phyloP scores from a whole-genome alignment of 1,140 invertebrate species.

The Caerostris darwini region DNA sequence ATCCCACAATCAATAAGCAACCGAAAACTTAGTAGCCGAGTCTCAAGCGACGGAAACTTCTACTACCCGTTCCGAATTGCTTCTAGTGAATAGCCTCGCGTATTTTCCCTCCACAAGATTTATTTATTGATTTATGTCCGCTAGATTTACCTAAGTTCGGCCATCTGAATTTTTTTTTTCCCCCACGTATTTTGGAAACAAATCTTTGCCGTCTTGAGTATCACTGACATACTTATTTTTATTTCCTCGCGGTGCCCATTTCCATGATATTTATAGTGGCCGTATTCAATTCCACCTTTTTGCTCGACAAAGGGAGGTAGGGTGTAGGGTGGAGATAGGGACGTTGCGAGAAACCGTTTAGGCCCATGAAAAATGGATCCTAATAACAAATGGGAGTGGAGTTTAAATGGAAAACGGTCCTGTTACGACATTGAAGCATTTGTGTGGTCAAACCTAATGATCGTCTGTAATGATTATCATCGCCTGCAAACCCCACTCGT shows the following conservation, averaged over 20 bases:
- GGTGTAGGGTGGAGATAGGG: neutral
- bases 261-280: constrained; percentile 16
- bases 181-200: neutral
- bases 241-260: neutral
- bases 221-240: constrained; percentile 21
- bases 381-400: constrained; percentile 74
- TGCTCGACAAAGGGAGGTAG: neutral
- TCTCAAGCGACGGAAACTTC: neutral
- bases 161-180: neutral
- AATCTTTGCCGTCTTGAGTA: neutral
- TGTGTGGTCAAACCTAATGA: constrained; percentile 75
- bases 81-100: neutral
- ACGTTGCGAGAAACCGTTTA: constrained; percentile 48
- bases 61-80: neutral
- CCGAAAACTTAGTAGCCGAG: neutral
- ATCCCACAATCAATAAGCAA: neutral
- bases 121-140: constrained; percentile 8
- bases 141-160: neutral
- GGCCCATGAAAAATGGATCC: constrained; percentile 70
- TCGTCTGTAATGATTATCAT: constrained; percentile 70
- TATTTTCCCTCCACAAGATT: neutral
- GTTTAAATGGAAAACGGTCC: constrained; percentile 66
- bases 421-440: constrained; percentile 75
- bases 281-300: constrained; percentile 33
- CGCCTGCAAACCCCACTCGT: constrained; percentile 56